phyloP scores from a whole-genome alignment of 1,140 invertebrate species.

The Conus betulinus region DNA sequence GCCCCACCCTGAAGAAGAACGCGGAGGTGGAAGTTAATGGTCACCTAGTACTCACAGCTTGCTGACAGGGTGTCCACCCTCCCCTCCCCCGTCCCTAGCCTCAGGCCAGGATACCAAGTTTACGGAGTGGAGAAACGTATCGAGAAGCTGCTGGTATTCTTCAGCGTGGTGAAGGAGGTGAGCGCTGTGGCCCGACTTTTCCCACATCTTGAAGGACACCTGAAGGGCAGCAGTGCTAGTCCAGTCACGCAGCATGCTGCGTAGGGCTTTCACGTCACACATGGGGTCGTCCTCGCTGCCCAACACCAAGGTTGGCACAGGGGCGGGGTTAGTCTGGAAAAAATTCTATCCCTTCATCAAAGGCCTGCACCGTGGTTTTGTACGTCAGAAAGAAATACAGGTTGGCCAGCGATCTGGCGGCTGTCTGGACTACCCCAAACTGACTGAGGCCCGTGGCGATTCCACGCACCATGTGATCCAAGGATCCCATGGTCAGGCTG shows the following conservation, averaged over 20 bases:
- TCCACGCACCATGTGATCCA: slow-evolving; percentile 44
- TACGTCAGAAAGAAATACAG: slow-evolving; percentile 43
- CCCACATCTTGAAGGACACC: slow-evolving; percentile 34
- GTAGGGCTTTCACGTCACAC: slow-evolving; percentile 31
- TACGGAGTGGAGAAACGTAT: slow-evolving; percentile 19
- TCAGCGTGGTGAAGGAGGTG: slow-evolving; percentile 35
- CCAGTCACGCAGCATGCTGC: slow-evolving; percentile 30
- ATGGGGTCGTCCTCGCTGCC: slow-evolving; percentile 45
- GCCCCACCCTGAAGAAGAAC: too few species aligned
- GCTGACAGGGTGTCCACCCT: not conserved
- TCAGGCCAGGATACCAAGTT: not conserved
- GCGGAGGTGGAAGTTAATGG: not conserved
- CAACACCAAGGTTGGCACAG: slow-evolving; percentile 45
- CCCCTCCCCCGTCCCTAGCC: not conserved
- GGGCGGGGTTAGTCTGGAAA: slow-evolving; percentile 32
- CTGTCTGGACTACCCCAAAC: slow-evolving; percentile 10
- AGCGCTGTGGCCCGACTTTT: slow-evolving; percentile 31
- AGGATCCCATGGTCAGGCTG: slow-evolving; percentile 47
- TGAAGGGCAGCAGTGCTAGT: not conserved
- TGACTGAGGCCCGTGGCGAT: slow-evolving; percentile 35
- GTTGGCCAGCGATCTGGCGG: slow-evolving; percentile 25
- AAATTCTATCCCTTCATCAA: slow-evolving; percentile 34
- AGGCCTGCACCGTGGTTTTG: slow-evolving; percentile 44
- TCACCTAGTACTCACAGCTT: not conserved
- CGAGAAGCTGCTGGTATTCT: slow-evolving; percentile 18